Base-by-base conservation (phyloP, 2,888 invertebrate species). In the Cremastinae sp. region DNA sequence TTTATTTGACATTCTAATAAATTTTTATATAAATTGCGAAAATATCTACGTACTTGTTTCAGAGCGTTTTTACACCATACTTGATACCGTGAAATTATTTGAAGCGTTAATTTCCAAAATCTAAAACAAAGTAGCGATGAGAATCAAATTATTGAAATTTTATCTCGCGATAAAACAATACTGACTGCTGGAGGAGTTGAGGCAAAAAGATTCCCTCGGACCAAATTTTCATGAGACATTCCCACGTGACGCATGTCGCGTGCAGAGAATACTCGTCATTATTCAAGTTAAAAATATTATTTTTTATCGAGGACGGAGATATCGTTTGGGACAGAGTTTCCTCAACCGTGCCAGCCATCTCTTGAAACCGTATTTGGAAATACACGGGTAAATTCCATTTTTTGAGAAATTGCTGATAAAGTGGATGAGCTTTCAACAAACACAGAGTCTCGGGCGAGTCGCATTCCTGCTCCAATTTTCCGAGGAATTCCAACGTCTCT, bases 371-470 rank as follows among this genome's bases (percentile, higher is more conserved):
- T 81, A 97, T 96, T 91, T 98, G 98, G 89, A 97, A 98, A 90
- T 98, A 98, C n/a, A 98, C 97, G 9, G 97, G 96, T 61, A 98
- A 91, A 90, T 98, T 98, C 96, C 98, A 98, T 82, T 96, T 94
- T 79, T 94, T 93, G 81, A 96, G 93, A 86, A 97, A 96, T 78
- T 93, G 94, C 84, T 93, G 93, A 85, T 95, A 97, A 79, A 95
- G 94, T 0, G 92, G 89, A 84, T 96, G 94, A 65, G 92, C 90
- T 79, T 93, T 92, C 66, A 97, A 91, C 20, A 92, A 85, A 75
- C 92, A 91, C 0, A 92, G 91, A 78, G 93, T 92, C 56, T 93
- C 93, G 70, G 92, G 90, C 62, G 90, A 91, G 38, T 91, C 90
- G 84, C 94, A 95, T 80, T 93, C 92, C 28, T 90, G 91, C 85